A percentile compares a stretch with the other conserved stretches of the same genome.
phyloP scores from a whole-genome alignment of 2,113 vertebrate species.

The Stomatorhinus ivindoensis region DNA sequence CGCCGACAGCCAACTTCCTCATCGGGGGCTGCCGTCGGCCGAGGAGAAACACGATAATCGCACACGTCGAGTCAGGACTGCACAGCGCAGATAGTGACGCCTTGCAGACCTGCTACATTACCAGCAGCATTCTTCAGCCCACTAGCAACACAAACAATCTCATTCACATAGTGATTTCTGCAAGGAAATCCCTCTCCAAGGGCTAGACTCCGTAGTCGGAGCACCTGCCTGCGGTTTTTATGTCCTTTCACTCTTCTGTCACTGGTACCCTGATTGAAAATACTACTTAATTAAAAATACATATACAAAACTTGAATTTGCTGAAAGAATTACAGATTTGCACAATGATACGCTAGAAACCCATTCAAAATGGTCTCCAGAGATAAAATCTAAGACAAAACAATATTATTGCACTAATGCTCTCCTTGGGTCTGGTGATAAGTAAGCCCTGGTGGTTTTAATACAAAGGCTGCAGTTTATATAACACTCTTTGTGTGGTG shows the following conservation, averaged over 20 bases:
- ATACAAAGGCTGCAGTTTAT: not conserved
- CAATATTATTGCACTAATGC: conserved; percentile 17
- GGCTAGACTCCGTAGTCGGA: not conserved
- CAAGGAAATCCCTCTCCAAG: not conserved
- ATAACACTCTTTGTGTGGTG: not conserved
- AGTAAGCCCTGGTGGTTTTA: not conserved
- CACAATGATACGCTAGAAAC: conserved; percentile 15
- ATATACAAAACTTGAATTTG: conserved; percentile 20
- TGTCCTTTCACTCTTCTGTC: conserved; percentile 29
- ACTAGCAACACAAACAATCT: not conserved
- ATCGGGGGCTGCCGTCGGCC: not conserved
- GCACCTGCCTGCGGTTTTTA: conserved; percentile 22
- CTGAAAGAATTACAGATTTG: conserved; percentile 28
- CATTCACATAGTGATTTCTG: not conserved
- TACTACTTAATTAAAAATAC: conserved; percentile 31
- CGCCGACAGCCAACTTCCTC: conserved; percentile 5
- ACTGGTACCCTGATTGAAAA: conserved; percentile 30
- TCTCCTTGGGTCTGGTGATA: not conserved
- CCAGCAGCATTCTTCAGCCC: not conserved
- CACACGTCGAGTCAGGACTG: not conserved
- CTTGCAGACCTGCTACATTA: not conserved
- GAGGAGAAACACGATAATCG: not conserved
- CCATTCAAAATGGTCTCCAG: conserved; percentile 5
- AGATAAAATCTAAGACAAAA: conserved; percentile 21
- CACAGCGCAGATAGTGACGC: not conserved